phyloP scores from a whole-genome alignment of 2,797 vertebrate species.

The Myotis vivesi region DNA sequence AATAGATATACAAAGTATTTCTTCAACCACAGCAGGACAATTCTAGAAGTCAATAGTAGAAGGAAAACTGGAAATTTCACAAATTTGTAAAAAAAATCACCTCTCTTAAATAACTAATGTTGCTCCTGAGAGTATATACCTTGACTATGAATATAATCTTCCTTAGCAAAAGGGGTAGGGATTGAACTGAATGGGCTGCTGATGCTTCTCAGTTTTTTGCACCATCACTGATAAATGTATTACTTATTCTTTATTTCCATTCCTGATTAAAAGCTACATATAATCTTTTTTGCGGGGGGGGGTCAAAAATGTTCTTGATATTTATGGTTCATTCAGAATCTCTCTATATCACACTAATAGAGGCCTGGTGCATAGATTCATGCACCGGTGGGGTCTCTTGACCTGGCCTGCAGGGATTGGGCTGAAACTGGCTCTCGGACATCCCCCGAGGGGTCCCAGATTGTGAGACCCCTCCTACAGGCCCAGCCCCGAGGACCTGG shows the following conservation, averaged over 20 bases:
- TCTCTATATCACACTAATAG: background rate
- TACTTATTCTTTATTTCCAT: background rate
- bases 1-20: background rate
- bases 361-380: no score
- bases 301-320: background rate
- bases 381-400: no score
- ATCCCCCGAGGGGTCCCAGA: no score
- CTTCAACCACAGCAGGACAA: background rate
- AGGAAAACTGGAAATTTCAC: background rate
- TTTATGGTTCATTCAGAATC: background rate
- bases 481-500: no score
- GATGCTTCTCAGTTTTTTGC: background rate
- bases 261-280: background rate
- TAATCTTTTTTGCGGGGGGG: background rate
- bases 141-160: background rate
- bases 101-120: background rate
- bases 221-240: background rate
- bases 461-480: no score
- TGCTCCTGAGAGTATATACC: rapidly evolving
- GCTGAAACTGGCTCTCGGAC: no score
- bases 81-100: background rate
- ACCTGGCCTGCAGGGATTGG: no score
- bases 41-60: background rate
- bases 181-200: background rate
- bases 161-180: background rate